Base-by-base conservation (phyloP, 2,888 invertebrate genomes). In the Paralinhomoeus sp. region DNA sequence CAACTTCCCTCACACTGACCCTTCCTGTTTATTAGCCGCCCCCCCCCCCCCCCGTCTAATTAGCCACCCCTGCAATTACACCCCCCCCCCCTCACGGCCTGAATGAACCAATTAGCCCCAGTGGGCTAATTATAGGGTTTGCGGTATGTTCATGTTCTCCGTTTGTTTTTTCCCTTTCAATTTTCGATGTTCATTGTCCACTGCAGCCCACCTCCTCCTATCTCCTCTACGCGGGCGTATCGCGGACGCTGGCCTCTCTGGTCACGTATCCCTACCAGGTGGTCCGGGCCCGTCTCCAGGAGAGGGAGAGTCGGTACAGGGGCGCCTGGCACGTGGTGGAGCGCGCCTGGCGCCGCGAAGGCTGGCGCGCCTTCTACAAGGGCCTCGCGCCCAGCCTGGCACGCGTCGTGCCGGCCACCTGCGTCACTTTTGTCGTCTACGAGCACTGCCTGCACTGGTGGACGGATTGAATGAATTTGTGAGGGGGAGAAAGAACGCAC, bases 251-350 rank as follows among this genome's bases (percentile, higher is more conserved):
- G 52, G 91, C 61, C 21, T 54, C 66, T 0, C 78, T 78, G 31
- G 73, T 77, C 15, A 97, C 93, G 2, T 97, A 93, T 69, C 97
- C 97, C 1, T 97, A 93, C 71, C 97, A 97, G 68, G 91, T 97
- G 55, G 75, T 97, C 39, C 72, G 97, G 47, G 85, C 93, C 3
- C 74, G 97, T 17, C 72, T 97, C 35, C 97, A 99, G 51, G 93
- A 97, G 71, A 89, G 91, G 57, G 85, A 89, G 69, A 76, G 80
- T 55, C 68, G 67, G 44, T 93, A 93, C 68, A 63, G 66, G 3
- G 67, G 69, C 3, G 57, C 67, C 3, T 45, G 55, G 12, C 66
- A 69, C 47, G 68, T 70, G 13, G 52, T 70, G 15, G 51, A 46
- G 40, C 57, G 59, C 45, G 68, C 67, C 1, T 62, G 64, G 56